A percentile compares a stretch with the other conserved stretches of the same genome.
Evolutionary conservation across 1,140 invertebrate species (phyloP).

Genomic region (Bombus ignitus): DNA sequence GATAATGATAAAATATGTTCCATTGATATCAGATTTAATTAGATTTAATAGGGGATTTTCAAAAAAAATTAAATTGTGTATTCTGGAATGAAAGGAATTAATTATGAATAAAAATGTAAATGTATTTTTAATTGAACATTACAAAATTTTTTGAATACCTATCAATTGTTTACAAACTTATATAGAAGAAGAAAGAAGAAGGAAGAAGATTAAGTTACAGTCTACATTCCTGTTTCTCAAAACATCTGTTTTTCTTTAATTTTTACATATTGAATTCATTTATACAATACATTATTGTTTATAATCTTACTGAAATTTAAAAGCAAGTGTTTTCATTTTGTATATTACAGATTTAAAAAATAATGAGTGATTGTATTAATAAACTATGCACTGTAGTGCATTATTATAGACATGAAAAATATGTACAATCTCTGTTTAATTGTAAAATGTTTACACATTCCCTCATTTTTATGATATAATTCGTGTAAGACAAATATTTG

Average conservation of each 20-base stretch:
- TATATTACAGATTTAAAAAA: constrained; percentile 58
- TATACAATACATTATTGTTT: not conserved
- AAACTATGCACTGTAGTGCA: constrained; percentile 12
- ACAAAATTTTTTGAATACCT: not conserved
- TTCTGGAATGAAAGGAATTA: not conserved
- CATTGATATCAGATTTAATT: not conserved
- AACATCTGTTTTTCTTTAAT: not conserved
- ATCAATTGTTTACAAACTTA: not conserved
- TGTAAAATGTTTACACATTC: constrained; percentile 17
- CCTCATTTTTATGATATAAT: not conserved
- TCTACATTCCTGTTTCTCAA: not conserved
- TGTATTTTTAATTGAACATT: not conserved
- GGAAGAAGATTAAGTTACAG: not conserved
- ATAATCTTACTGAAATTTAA: constrained; percentile 11
- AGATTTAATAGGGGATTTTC: not conserved
- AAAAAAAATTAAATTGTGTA: not conserved
- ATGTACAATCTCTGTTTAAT: constrained; percentile 44
- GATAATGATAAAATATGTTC: not conserved
- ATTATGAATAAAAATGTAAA: not conserved
- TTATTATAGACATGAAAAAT: constrained; percentile 38
- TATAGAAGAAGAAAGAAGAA: not conserved
- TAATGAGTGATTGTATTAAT: constrained; percentile 40
- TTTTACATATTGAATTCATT: not conserved
- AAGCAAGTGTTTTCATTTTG: constrained; percentile 13
- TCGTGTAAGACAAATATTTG: constrained; percentile 17